Base-by-base conservation (phyloP, 2,797 vertebrate genomes). In the Ctenochaetus hawaiiensis region DNA sequence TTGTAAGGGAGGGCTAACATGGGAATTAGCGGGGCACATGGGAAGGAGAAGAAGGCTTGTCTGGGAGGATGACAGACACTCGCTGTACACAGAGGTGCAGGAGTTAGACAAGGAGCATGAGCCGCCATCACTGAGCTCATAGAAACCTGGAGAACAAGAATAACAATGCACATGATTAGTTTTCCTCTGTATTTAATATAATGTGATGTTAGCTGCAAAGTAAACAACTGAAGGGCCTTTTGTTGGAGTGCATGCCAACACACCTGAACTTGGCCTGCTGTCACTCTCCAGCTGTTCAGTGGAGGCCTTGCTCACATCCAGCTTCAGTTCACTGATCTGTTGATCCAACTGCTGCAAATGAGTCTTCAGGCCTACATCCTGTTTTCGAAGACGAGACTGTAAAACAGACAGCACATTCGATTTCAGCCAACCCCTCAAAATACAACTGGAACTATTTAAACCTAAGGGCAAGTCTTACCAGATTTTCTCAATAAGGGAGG, bases 211-310 rank as follows among this genome's bases (percentile, higher is more conserved):
- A 43, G 34, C n/a, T 11, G 17, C 10, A 48, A 64, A 30, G 66
- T 39, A 76, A 72, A 73, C 26, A 67, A 3, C 43, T 5, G 26
- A 49, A 57, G 30, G 48, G 56, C 34, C 51, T 51, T 41, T 34
- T 23, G 52, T 14, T 44, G 8, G 17, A 65, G 43, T 49, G 34
- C 63, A 22, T 53, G 51, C 37, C 2, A 74, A 43, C 63, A 90
- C 88, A 99, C 98, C 98, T 90, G 98, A 99, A 91, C 98, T 99
- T 68, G 98, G 98, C 45, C 98, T 94, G 91, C 98, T 99, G 95
- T 99, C 98, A 1, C 95, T 96, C 78, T 99, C 98, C 58, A 95
- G 90, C 75, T 96, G 96, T 75, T 98, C 97, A 1, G 90, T 91
- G 63, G 97, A 95, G 3, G 94, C 93, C 54, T 97, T 96, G 87